Base-by-base conservation (phyloP, 2,888 invertebrate genomes). In the Galeruca laticollis region DNA sequence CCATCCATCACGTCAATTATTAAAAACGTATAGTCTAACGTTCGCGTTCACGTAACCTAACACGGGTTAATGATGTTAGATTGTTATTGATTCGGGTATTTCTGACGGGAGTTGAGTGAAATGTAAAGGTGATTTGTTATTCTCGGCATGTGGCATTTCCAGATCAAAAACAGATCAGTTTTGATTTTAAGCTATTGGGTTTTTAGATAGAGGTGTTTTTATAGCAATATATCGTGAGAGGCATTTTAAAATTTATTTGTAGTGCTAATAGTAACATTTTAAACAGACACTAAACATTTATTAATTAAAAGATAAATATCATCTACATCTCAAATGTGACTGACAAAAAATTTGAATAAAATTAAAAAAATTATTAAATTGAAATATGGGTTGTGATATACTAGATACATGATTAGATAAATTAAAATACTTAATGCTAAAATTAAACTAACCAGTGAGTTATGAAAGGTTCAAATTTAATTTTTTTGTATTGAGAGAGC, bases 81-180 rank as follows among this genome's bases (percentile, higher is more conserved):
- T 37, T 37, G 37, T 37, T 37, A 11, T 13, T 3, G 52, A 35
- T 62, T 35, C 6, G 51, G 33, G 26, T 26, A 26, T 26, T 26
- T 6, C 26, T 11, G 21, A 60, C 37, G n/a, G 21, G 21, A n/a
- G 47, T 15, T 15, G 8, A 33, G 47, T 43, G n/a, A n/a, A n/a
- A n/a, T n/a, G n/a, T n/a, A n/a, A n/a, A 40, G 56, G 49, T 49
- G 59, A 65, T 65, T 65, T 59, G 49, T 65, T 65, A 65, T 65
- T 65, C 65, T 65, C 43, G 43, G 33, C 65, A 43, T 51, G 65
- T 8, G 65, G 47, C 57, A 47, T 31, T 65, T 57, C 21, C 11
- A 51, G 65, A 65, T 65, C 65, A 65, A 65, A 65, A 65, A 57
- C 65, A 65, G 65, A 65, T 65, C 59, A 43, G 65, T 65, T 65